Conservation (phyloP, 2,797 vertebrate species). For the Taenioides sp. region DNA sequence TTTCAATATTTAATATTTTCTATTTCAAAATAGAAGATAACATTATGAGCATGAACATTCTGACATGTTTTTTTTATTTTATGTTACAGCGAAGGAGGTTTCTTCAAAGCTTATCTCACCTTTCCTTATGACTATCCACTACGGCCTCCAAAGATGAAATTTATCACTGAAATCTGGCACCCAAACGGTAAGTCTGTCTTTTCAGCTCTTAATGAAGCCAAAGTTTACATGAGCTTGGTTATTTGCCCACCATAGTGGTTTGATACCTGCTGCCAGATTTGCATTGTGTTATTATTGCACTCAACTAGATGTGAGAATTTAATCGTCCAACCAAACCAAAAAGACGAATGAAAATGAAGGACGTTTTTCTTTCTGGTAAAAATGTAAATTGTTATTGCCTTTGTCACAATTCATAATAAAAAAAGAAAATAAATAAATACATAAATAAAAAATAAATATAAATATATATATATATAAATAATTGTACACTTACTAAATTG, state of each 20-base stretch:
- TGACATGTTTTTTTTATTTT: constrained; percentile 7
- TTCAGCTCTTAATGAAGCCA: background rate
- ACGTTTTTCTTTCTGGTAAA: no score
- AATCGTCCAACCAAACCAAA: background rate
- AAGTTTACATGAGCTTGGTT: background rate
- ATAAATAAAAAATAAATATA: no score
- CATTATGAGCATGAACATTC: background rate
- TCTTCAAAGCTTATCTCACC: constrained; percentile 85
- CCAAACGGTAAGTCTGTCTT: constrained; percentile 75
- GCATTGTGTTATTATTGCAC: background rate
- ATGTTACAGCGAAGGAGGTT: constrained; percentile 78
- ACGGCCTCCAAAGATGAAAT: constrained; percentile 85
- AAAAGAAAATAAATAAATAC: no score
- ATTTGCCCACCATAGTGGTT: background rate
- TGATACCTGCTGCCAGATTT: background rate
- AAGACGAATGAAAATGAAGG: background rate
- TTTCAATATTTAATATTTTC: no score
- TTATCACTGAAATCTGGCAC: constrained; percentile 86
- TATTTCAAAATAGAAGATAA: no score
- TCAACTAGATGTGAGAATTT: background rate
- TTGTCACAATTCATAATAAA: no score
- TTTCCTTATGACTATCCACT: constrained; percentile 84
- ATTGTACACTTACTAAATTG: no score
- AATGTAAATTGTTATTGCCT: no score
- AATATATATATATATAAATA: no score